These are phyloP conservation scores for Picathartes gymnocephalus DNA, from an alignment of 2,113 vertebrate species.

Conservation along the genomic window DNA sequence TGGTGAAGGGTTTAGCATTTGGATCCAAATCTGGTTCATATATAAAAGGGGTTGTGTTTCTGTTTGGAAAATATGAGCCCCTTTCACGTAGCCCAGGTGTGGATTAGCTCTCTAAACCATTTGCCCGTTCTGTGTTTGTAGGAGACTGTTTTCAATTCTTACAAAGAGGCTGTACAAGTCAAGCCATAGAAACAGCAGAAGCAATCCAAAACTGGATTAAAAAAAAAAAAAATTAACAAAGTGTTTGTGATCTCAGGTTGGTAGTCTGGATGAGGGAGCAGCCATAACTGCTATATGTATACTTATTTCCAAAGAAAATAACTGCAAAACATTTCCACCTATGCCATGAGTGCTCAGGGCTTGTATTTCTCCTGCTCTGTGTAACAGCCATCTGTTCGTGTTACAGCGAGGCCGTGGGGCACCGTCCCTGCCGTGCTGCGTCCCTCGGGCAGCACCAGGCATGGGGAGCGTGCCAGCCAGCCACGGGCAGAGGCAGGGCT, in stretches of 20 bases:
- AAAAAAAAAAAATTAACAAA: slow-evolving; percentile 61
- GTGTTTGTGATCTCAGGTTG: slow-evolving; percentile 68
- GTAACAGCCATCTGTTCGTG: background rate
- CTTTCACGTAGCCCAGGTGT: slow-evolving; percentile 71
- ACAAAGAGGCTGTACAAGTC: slow-evolving; percentile 66
- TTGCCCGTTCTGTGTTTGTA: slow-evolving; percentile 56
- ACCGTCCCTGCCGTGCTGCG: rapidly evolving
- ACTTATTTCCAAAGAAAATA: slow-evolving; percentile 50
- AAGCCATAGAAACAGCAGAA: slow-evolving; percentile 70
- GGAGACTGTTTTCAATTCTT: slow-evolving; percentile 68
- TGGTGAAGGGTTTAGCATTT: slow-evolving; percentile 37
- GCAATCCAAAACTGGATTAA: slow-evolving; percentile 60
- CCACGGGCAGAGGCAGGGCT: background rate
- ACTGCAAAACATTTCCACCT: slow-evolving; percentile 19
- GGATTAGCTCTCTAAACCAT: slow-evolving; percentile 71
- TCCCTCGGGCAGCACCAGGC: background rate
- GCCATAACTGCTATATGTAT: slow-evolving; percentile 14
- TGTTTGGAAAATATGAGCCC: slow-evolving; percentile 70
- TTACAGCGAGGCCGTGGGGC: background rate
- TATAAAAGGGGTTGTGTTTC: slow-evolving; percentile 70
- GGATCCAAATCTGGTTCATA: slow-evolving; percentile 67
- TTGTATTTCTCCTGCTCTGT: background rate
- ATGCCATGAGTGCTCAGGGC: background rate
- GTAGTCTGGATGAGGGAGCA: slow-evolving; percentile 59
- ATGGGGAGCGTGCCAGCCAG: background rate